Conservation (phyloP, 2,797 vertebrate genomes). For the Falco cherrug region DNA sequence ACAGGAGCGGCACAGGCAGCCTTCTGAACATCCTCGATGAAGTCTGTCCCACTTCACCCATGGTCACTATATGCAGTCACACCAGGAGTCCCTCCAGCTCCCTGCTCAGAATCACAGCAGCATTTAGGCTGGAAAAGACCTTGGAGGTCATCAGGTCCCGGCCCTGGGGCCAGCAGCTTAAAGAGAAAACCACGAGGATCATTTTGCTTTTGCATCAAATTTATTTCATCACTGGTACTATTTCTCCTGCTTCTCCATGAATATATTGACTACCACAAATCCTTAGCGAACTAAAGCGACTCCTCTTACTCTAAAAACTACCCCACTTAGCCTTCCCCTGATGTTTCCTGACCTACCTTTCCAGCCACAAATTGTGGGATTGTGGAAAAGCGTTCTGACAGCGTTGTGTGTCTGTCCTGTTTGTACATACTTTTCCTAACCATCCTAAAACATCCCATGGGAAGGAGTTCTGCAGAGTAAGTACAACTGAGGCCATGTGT, state of each 20-base stretch:
- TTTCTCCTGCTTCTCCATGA: neutral
- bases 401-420: neutral
- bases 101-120: no score
- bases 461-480: neutral
- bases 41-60: rapidly evolving
- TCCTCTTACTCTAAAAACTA: neutral
- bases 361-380: neutral
- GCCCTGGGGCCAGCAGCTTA: neutral
- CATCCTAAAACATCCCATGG: neutral
- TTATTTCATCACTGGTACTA: neutral
- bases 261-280: neutral
- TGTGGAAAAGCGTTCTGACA: neutral
- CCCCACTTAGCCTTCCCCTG: no score
- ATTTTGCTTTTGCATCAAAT: neutral
- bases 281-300: neutral
- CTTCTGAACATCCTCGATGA: neutral
- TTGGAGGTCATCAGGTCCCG: no score
- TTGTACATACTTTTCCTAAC: neutral
- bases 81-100: neutral
- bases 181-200: neutral
- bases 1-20: neutral
- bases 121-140: no score
- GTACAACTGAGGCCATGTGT: neutral
- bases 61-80: rapidly evolving
- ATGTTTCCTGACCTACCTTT: neutral